Base-by-base conservation (phyloP, 2,113 vertebrate species). In the Xiphias gladius region DNA sequence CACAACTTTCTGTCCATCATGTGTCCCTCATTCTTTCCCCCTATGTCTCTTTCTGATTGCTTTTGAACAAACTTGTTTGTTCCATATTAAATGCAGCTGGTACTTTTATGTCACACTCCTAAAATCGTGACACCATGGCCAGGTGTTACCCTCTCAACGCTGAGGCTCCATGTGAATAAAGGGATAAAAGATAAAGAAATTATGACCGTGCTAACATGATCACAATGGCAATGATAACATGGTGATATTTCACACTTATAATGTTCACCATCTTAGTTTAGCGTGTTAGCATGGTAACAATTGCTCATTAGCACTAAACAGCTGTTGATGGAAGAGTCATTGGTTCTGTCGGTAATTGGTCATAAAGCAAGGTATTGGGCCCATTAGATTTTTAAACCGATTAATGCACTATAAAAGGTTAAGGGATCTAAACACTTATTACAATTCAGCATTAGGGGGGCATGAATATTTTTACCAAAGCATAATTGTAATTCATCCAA, bases 91-190 rank as follows among this genome's bases (percentile, higher is more conserved):
- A 50, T 22, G 13, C 37, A 55, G 35, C 32, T 5, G 5, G 1
- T 24, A 28, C 24, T 46, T 48, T 22, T 3, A 28, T 5, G 6
- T 37, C 39, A 59, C 72, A 10, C 32, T 77, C 66, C 66, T 75
- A 50, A 63, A 72, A 7, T 52, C 19, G 24, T 83, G 66, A 84
- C 59, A 48, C 73, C 78, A 54, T 37, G n/a, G 62, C 43, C 67
- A 22, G 79, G 71, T 89, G 65, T 88, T 81, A 5, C 57, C 80
- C 58, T 76, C 76, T 55, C 64, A 55, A 41, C 22, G 16, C 61
- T 3, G 37, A 46, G 72, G 4, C 32, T 67, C 50, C 46, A 14
- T 75, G 71, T 58, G 68, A 35, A 61, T 32, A 24, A 73, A 58
- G 70, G 72, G 8, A 70, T 28, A 7, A 3, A 35, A 2, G 39